These are phyloP conservation scores for Onychomys torridus DNA, from an alignment of 2,797 vertebrate species.

Conservation along the genomic window DNA sequence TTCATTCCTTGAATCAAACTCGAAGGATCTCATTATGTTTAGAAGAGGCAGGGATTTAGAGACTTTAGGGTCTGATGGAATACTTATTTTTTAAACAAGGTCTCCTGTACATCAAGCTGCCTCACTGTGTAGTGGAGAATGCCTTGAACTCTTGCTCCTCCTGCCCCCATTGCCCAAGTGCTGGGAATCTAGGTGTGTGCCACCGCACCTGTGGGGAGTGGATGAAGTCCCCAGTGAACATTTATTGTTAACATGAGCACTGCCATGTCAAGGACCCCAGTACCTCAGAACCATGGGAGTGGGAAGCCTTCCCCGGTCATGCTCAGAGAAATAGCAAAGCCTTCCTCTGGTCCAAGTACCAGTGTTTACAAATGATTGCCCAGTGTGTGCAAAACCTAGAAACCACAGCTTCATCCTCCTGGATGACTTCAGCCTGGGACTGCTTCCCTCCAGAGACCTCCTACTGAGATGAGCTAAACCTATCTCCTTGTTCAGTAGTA, in stretches of 20 bases:
- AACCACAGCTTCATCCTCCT: not conserved
- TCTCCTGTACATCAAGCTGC: not conserved
- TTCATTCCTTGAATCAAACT: conserved; percentile 34
- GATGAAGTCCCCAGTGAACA: not conserved
- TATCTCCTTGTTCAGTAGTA: not conserved
- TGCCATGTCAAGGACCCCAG: not conserved
- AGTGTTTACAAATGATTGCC: not conserved
- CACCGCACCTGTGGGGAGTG: not conserved
- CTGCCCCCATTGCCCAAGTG: not conserved
- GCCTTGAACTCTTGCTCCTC: not conserved
- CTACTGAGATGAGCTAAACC: not conserved
- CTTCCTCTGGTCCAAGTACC: not conserved
- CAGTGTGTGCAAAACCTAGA: not conserved
- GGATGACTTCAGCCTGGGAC: not conserved
- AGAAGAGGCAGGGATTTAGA: not conserved
- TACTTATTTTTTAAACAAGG: not conserved
- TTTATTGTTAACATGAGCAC: not conserved
- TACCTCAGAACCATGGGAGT: not conserved
- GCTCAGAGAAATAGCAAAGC: not conserved
- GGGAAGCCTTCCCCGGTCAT: not conserved
- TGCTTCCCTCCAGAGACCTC: not conserved
- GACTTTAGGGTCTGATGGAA: not conserved
- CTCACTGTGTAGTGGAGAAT: not conserved
- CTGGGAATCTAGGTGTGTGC: not conserved
- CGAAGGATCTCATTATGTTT: not conserved